Evolutionary conservation across 2,113 vertebrate species (phyloP).

Genomic region (Tor tambroides): DNA sequence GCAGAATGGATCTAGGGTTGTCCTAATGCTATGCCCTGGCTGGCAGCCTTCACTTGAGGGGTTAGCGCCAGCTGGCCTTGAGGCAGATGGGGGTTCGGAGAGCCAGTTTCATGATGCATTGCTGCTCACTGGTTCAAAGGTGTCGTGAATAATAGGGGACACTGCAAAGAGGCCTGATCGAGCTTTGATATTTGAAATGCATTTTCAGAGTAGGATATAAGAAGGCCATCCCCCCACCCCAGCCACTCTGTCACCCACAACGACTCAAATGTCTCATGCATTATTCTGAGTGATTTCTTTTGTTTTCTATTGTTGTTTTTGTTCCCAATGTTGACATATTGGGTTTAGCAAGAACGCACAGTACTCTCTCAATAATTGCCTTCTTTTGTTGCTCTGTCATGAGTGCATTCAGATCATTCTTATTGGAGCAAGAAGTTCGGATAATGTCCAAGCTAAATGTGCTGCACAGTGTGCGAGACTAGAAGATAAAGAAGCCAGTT

Average conservation of each 20-base stretch:
- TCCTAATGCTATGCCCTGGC: constrained; percentile 70
- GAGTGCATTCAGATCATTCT: constrained; percentile 69
- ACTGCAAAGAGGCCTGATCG: constrained; percentile 68
- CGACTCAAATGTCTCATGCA: constrained; percentile 77
- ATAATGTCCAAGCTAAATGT: constrained; percentile 64
- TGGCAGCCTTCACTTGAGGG: constrained; percentile 71
- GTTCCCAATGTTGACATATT: constrained; percentile 69
- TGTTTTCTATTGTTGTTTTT: constrained; percentile 68
- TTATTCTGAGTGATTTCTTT: constrained; percentile 75
- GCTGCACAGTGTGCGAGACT: constrained; percentile 18
- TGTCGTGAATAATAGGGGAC: constrained; percentile 74
- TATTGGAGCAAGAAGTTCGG: constrained; percentile 61
- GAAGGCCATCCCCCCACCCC: constrained; percentile 57
- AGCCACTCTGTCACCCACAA: constrained; percentile 56
- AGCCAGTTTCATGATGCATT: constrained; percentile 77
- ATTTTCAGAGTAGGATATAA: constrained; percentile 73
- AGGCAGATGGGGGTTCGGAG: constrained; percentile 74
- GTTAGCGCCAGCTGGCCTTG: constrained; percentile 75
- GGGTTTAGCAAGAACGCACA: constrained; percentile 67
- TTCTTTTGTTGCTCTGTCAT: constrained; percentile 73
- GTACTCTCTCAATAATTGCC: constrained; percentile 73
- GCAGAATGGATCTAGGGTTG: constrained; percentile 65
- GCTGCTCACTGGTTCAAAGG: constrained; percentile 79
- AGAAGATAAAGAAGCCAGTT: constrained; percentile 27
- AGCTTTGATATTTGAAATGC: constrained; percentile 74